Base-by-base conservation (phyloP, 2,113 vertebrate genomes). In the Podarcis muralis region DNA sequence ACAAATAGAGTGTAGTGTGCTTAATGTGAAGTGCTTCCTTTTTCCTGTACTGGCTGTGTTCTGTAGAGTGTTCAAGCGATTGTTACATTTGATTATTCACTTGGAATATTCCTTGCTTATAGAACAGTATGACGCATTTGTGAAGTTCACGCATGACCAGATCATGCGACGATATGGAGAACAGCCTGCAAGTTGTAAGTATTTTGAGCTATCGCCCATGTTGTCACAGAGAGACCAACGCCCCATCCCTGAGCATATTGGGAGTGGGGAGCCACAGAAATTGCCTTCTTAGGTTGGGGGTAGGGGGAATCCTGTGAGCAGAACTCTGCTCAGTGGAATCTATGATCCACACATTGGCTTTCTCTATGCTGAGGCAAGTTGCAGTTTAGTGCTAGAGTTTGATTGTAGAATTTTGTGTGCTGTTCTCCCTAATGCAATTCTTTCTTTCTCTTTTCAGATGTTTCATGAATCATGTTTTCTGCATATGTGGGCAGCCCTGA, bases 71-170 rank as follows among this genome's bases (percentile, higher is more conserved):
- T 6, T 30, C 23, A 77, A 37, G 2, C 32, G 7, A 12, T 68
- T 68, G 15, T 40, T 62, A 16, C 69, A 40, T 57, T 37, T 68
- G 35, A 20, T 88, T 53, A 48, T 27, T 93, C 32, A 9, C 43
- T 92, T 81, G 6, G 5, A 2, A 48, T 82, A 72, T 90, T 93
- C 81, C 66, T 48, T 91, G 87, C 85, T 95, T 97, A 76, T 95
- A 99, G 99, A 99, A 97, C 99, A 99, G 96, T 99, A 99, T 32
- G 99, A 99, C 96, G 98, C 98, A n/a, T 99, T 99, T 97, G 99
- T 99, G 97, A 99, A 99, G 97, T 99, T 99, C 97, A 99, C 99
- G 91, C 99, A 99, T 90, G 99, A 99, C 95, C 99, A 99, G 74
- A 97, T 99, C 96, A 99, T 99, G 99, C 98, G 98, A 97, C 97